A percentile compares a stretch with the other conserved stretches of the same genome.
Evolutionary conservation across 2,888 invertebrate genomes (phyloP).

Genomic region (Abrostola triplasia): DNA sequence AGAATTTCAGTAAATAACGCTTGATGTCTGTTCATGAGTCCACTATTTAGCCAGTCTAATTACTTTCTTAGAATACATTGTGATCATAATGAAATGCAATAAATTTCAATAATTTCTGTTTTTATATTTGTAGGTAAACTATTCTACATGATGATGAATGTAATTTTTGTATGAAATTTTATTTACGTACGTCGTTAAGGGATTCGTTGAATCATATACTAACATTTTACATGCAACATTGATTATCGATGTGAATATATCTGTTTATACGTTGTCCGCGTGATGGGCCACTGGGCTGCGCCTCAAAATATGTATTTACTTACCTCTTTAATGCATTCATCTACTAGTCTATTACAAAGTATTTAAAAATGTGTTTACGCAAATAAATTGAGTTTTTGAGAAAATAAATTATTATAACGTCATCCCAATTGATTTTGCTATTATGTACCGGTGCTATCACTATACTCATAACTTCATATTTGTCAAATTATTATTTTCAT

Average conservation of each 20-base stretch:
- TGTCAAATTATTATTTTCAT: conserved; percentile 30
- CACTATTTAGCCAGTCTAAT: conserved; percentile 26
- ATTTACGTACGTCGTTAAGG: conserved; percentile 43
- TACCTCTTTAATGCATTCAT: conserved; percentile 20
- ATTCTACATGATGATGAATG: conserved; percentile 43
- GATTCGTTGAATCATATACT: conserved; percentile 44
- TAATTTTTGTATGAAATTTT: conserved; percentile 53
- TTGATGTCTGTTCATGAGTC: conserved; percentile 23
- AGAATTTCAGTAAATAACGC: conserved; percentile 33
- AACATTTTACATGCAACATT: conserved; percentile 28
- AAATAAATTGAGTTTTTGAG: conserved; percentile 15
- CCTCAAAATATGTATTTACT: conserved; percentile 9
- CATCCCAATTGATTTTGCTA: conserved; percentile 25
- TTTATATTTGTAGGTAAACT: conserved; percentile 51
- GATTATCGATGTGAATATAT: conserved; percentile 31
- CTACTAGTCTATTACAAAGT: conserved; percentile 33
- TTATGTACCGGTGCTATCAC: conserved; percentile 45
- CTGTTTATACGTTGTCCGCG: conserved; percentile 17
- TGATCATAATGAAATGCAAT: conserved; percentile 48
- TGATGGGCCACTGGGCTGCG: neutral
- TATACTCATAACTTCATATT: conserved; percentile 34
- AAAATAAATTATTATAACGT: conserved; percentile 10
- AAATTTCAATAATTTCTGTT: conserved; percentile 45
- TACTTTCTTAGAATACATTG: conserved; percentile 44
- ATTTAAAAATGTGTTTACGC: conserved; percentile 24